phyloP scores from a whole-genome alignment of 2,888 invertebrate genomes.

The Lobophora halterata region DNA sequence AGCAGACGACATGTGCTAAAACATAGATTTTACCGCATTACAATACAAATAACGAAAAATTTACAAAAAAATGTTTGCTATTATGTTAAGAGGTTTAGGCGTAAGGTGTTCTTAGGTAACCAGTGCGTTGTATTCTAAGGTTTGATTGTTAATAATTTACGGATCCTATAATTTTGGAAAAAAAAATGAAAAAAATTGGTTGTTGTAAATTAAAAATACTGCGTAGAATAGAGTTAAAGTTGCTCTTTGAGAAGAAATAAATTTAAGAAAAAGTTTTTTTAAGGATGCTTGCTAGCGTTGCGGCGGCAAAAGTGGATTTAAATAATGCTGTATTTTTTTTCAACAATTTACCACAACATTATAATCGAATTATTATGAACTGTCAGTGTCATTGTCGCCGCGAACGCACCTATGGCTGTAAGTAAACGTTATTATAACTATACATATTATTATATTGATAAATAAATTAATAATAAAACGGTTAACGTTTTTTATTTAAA shows the following conservation, averaged over 20 bases:
- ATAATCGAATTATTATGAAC: conserved; percentile 29
- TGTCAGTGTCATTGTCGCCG: conserved; percentile 28
- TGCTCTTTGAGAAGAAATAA: conserved; percentile 42
- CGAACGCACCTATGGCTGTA: conserved; percentile 67
- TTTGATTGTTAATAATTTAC: conserved; percentile 35
- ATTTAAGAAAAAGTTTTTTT: conserved; percentile 57
- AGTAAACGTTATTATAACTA: conserved; percentile 70
- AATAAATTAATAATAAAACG: conserved; percentile 80
- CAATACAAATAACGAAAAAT: conserved; percentile 32
- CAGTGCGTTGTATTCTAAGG: conserved; percentile 24
- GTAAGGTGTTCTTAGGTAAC: conserved; percentile 33
- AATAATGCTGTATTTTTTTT: conserved; percentile 49
- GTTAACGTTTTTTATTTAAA: conserved; percentile 42
- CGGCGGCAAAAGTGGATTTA: conserved; percentile 29
- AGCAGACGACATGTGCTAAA: conserved; percentile 61
- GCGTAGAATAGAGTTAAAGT: conserved; percentile 45
- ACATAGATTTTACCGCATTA: conserved; percentile 27
- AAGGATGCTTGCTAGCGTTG: conserved; percentile 55
- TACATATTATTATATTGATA: conserved; percentile 80
- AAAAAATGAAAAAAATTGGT: conserved; percentile 50
- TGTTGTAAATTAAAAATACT: conserved; percentile 58
- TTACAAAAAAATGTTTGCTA: conserved; percentile 62
- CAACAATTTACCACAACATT: conserved; percentile 34
- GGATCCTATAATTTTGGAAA: conserved; percentile 32
- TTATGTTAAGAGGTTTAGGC: conserved; percentile 47